Evolutionary conservation across 2,797 vertebrate species (phyloP).

Genomic region (Sebastes iracundus): DNA sequence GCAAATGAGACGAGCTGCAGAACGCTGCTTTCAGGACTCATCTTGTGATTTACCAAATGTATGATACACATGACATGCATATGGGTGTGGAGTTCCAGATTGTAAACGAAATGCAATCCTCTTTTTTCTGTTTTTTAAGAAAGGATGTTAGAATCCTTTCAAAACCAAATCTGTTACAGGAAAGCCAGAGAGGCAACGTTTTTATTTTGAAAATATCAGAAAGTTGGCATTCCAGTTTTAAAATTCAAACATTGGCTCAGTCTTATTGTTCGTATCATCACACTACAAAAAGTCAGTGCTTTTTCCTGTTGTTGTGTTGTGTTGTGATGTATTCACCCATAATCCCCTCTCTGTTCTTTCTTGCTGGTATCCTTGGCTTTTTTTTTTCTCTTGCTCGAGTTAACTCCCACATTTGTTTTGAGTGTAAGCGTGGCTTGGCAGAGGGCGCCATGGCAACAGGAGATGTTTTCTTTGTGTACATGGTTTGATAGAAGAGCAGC

Average conservation of each 20-base stretch:
- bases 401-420: constrained; percentile 28
- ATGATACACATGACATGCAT: neutral
- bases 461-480: constrained; percentile 25
- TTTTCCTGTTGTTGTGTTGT: constrained; percentile 1
- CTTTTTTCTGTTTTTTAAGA: neutral
- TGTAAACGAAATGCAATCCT: neutral
- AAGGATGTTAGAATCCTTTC: neutral
- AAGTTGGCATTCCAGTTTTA: neutral
- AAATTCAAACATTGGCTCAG: neutral
- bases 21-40: constrained; percentile 1
- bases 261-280: constrained; percentile 1
- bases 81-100: neutral
- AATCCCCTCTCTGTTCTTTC: constrained; percentile 8
- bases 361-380: constrained; percentile 6
- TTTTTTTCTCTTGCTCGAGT: constrained; percentile 5
- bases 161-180: neutral
- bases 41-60: neutral
- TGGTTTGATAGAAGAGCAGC: neutral
- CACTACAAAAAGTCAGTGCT: neutral
- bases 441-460: constrained; percentile 34
- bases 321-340: neutral
- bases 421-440: constrained; percentile 5
- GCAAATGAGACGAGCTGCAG: constrained; percentile 45
- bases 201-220: neutral
- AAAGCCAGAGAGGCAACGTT: neutral